Conservation (phyloP, 2,888 invertebrate genomes). For the Eucriotettix oculatus region DNA sequence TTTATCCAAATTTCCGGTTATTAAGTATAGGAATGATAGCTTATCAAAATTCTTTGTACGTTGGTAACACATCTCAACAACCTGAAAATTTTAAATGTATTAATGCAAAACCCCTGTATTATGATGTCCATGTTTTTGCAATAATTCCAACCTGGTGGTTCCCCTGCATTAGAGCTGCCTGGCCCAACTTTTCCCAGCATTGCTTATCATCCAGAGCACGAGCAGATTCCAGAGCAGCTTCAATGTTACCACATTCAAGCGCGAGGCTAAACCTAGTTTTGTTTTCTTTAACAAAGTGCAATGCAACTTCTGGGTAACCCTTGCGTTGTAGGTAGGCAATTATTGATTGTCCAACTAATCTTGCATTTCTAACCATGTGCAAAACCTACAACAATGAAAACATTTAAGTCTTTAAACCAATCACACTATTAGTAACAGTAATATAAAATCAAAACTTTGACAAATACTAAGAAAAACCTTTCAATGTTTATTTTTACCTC, state of each 20-base stretch:
- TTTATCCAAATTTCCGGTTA: slow-evolving; percentile 96
- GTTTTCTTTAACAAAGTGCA: slow-evolving; percentile 98
- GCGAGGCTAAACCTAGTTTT: slow-evolving; percentile 92
- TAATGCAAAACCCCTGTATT: neutral
- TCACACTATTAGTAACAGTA: no score
- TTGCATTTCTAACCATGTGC: slow-evolving; percentile 87
- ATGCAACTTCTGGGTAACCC: slow-evolving; percentile 95
- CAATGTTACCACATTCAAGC: slow-evolving; percentile 95
- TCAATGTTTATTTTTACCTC: slow-evolving; percentile 38
- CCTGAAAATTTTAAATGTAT: slow-evolving; percentile 21
- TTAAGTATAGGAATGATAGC: slow-evolving; percentile 89
- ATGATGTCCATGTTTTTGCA: neutral
- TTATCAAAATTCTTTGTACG: slow-evolving; percentile 99
- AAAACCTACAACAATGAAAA: slow-evolving; percentile 26
- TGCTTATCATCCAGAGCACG: slow-evolving; percentile 82
- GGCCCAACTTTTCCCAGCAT: slow-evolving; percentile 92
- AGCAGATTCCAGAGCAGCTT: slow-evolving; percentile 92
- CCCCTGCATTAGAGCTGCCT: slow-evolving; percentile 86
- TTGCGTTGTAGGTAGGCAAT: slow-evolving; percentile 98
- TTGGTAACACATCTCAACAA: slow-evolving; percentile 99
- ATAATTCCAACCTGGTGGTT: slow-evolving; percentile 56
- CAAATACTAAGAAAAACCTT: neutral
- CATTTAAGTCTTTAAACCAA: no score
- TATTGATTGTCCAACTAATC: slow-evolving; percentile 95
- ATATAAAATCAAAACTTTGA: no score